These are phyloP conservation scores for Sitobion miscanthi DNA, from an alignment of 1,140 invertebrate genomes.

Conservation along the genomic window DNA sequence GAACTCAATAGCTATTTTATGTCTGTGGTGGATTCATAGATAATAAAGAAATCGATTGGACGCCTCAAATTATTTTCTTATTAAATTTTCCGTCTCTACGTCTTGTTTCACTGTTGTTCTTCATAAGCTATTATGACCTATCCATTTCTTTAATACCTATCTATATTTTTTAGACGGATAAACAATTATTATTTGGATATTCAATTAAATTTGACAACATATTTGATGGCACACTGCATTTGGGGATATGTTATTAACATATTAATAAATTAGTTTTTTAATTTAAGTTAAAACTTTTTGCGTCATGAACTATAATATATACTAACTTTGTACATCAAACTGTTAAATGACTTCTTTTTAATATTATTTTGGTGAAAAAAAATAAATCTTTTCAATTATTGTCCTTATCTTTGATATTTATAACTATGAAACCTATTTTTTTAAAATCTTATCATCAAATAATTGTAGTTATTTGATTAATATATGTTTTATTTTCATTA, in stretches of 20 bases:
- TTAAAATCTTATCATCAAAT: not conserved
- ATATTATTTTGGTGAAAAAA: not conserved
- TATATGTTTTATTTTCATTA: conserved; percentile 5
- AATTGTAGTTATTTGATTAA: not conserved
- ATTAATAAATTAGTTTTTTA: not conserved
- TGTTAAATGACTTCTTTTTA: not conserved
- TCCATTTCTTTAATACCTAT: too few species aligned
- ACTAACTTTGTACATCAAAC: not conserved
- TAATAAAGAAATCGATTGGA: too few species aligned
- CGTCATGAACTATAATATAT: not conserved
- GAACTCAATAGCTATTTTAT: too few species aligned
- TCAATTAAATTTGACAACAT: not conserved
- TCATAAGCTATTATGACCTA: too few species aligned
- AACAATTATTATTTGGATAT: conserved; percentile 7
- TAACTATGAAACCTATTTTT: not conserved
- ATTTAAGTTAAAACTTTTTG: not conserved
- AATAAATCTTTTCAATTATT: not conserved
- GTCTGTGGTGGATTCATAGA: too few species aligned
- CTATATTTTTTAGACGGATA: too few species aligned
- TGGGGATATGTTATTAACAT: not conserved
- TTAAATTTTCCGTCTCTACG: too few species aligned
- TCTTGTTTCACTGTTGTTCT: too few species aligned
- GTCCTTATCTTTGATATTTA: not conserved
- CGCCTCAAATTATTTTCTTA: too few species aligned
- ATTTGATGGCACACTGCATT: conserved; percentile 1